These are phyloP conservation scores for Coendou prehensilis DNA, from an alignment of 2,797 vertebrate genomes.

Conservation along the genomic window DNA sequence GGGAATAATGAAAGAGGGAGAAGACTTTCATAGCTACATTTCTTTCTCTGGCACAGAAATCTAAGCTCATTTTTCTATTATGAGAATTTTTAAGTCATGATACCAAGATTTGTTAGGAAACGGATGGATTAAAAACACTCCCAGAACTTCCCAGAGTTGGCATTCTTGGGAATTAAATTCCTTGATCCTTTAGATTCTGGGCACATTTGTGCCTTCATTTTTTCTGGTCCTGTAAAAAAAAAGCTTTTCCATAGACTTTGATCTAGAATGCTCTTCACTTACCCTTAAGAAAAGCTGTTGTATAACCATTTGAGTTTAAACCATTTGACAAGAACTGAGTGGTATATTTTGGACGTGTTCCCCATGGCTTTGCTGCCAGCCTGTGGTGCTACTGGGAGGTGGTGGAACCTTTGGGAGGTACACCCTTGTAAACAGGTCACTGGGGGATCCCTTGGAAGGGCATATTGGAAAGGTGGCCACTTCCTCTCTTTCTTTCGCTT, in stretches of 20 bases:
- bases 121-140: slow-evolving; percentile 16
- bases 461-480: background rate
- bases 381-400: background rate
- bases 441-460: background rate
- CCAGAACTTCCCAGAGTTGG: background rate
- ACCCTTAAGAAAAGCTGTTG: background rate
- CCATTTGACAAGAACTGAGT: background rate
- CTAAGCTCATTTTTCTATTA: background rate
- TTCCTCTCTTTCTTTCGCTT: background rate
- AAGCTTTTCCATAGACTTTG: background rate
- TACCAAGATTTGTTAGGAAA: background rate
- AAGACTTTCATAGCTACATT: background rate
- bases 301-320: background rate
- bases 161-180: slow-evolving; percentile 28
- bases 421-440: too few relatives aligned
- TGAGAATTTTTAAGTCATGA: background rate
- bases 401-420: background rate
- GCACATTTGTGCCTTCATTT: background rate
- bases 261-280: background rate
- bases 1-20: background rate
- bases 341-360: background rate
- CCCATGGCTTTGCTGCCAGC: background rate
- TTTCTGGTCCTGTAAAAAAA: background rate
- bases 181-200: background rate
- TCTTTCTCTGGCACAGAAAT: background rate